A percentile compares a stretch with the other conserved stretches of the same genome.
These are phyloP conservation scores for Botia kubotai DNA, from an alignment of 2,797 vertebrate genomes.

Conservation along the genomic window DNA sequence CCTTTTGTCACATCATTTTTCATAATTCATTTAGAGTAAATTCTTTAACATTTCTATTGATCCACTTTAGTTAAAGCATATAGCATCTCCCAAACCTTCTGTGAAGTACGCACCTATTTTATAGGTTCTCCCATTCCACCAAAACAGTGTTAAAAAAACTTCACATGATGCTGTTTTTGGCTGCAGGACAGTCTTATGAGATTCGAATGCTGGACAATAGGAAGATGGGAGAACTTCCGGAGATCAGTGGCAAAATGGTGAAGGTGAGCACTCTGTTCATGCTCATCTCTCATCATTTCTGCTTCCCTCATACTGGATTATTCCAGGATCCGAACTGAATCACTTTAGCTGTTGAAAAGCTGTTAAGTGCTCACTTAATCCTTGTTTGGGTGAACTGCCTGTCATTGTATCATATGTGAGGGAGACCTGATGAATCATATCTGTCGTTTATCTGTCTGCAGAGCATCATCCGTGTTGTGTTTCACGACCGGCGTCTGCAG, in stretches of 20 bases:
- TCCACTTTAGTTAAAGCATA: no score
- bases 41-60: no score
- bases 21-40: no score
- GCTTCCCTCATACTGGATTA: neutral
- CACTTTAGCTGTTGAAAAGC: constrained; percentile 1
- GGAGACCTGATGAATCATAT: neutral
- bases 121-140: neutral
- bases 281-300: neutral
- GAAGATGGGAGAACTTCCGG: constrained; percentile 94
- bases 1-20: no score
- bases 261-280: constrained; percentile 81
- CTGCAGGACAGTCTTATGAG: constrained; percentile 97
- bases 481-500: constrained; percentile 92
- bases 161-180: constrained; percentile 24
- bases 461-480: constrained; percentile 96
- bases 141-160: neutral
- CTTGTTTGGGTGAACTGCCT: neutral
- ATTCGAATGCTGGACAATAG: constrained; percentile 98
- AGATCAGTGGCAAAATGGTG: constrained; percentile 95
- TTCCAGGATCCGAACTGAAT: neutral
- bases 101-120: no score
- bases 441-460: constrained; percentile 62
- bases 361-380: neutral
- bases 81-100: no score
- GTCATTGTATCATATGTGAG: constrained; percentile 1